phyloP scores from a whole-genome alignment of 92 coral and sea anemone species.

The Palythoa grandis region DNA sequence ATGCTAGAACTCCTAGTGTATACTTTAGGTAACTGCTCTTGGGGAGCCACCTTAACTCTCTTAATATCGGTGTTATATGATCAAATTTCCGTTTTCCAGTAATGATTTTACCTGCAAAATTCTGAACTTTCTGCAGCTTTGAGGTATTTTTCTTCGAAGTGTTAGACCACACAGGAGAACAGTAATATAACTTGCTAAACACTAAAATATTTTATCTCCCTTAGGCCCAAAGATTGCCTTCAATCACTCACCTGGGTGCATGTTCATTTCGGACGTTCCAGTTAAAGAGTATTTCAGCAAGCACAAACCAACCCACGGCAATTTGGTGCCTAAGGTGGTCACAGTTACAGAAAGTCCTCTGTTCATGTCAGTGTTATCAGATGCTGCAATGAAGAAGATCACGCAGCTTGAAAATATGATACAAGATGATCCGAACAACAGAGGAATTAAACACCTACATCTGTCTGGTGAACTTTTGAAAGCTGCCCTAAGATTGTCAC shows the following conservation, averaged over 20 bases:
- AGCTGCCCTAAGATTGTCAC: slow-evolving; percentile 68
- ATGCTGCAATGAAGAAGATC: slow-evolving; percentile 52
- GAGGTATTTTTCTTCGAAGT: too few species aligned
- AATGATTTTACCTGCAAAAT: too few species aligned
- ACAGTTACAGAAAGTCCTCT: slow-evolving; percentile 64
- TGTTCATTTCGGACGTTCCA: slow-evolving; percentile 65
- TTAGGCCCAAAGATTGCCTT: slow-evolving; percentile 66
- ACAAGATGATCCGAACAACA: slow-evolving; percentile 76
- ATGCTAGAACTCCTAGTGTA: too few species aligned
- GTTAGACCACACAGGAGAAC: too few species aligned
- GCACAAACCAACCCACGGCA: slow-evolving; percentile 53
- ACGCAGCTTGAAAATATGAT: slow-evolving; percentile 60
- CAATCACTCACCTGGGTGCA: slow-evolving; percentile 72
- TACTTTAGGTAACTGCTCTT: too few species aligned
- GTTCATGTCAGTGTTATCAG: slow-evolving; percentile 77
- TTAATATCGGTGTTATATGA: too few species aligned
- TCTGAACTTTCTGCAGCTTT: too few species aligned
- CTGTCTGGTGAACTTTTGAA: slow-evolving; percentile 60
- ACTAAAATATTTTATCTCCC: neutral
- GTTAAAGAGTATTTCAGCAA: slow-evolving; percentile 53
- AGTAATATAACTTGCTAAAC: too few species aligned
- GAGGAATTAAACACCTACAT: slow-evolving; percentile 74
- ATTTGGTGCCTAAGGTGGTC: slow-evolving; percentile 63
- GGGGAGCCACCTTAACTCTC: too few species aligned
- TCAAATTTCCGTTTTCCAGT: too few species aligned